Evolutionary conservation across 2,888 invertebrate genomes (phyloP).

Genomic region (Sympetrum striolatum): DNA sequence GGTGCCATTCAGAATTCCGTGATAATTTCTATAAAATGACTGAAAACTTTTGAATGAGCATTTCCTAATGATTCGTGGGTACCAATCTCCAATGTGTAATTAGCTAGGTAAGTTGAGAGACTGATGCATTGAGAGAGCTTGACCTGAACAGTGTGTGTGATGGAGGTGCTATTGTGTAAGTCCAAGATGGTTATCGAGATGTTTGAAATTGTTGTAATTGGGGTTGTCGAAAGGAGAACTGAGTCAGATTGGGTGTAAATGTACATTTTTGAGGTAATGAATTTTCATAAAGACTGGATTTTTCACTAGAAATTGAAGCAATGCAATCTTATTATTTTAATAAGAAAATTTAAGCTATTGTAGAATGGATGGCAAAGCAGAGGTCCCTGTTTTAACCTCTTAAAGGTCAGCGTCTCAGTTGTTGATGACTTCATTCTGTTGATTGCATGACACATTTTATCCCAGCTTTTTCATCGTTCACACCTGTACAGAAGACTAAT

Average conservation of each 20-base stretch:
- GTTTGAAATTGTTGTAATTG: not conserved
- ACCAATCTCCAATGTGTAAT: not conserved
- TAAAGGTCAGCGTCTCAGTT: not conserved
- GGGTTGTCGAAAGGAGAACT: not conserved
- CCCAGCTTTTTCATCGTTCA: not conserved
- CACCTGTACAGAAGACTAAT: not conserved
- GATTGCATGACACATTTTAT: not conserved
- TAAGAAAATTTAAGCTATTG: conserved; percentile 21
- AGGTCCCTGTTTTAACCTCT: not conserved
- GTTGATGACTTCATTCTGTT: not conserved
- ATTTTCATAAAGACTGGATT: conserved; percentile 40
- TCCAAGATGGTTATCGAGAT: not conserved
- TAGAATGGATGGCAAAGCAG: not conserved
- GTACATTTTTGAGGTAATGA: not conserved
- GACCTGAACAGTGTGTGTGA: conserved; percentile 12
- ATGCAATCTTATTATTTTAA: conserved; percentile 32
- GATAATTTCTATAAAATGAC: conserved; percentile 54
- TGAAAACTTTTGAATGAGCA: not conserved
- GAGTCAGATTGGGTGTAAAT: conserved; percentile 13
- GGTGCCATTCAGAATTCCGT: conserved; percentile 84
- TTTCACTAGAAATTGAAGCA: conserved; percentile 34
- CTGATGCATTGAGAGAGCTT: conserved; percentile 17
- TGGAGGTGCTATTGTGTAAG: conserved; percentile 4
- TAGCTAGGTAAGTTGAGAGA: conserved; percentile 20
- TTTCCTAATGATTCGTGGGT: conserved; percentile 1